Evolutionary conservation across 2,797 vertebrate species (phyloP).

Genomic region (Mormyrus proboscirostris): DNA sequence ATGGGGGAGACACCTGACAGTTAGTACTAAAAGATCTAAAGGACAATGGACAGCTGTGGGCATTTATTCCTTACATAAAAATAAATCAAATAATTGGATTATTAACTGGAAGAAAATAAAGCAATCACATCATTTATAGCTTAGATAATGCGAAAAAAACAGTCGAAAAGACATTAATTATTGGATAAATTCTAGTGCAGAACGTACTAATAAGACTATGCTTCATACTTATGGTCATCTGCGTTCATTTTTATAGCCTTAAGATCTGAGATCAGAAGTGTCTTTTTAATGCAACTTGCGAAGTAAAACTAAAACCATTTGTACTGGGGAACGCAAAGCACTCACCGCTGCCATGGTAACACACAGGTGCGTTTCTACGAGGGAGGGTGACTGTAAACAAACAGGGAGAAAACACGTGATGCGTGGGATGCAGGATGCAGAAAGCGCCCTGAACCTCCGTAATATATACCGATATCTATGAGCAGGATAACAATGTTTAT

Average conservation of each 20-base stretch:
- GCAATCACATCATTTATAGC: background rate
- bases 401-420: background rate
- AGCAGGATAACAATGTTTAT: background rate
- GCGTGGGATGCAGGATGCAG: background rate
- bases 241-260: background rate
- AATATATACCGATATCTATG: background rate
- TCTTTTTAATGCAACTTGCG: background rate
- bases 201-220: background rate
- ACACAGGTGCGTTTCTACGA: conserved; percentile 29
- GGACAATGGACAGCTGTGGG: background rate
- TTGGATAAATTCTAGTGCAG: background rate
- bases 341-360: conserved; percentile 69
- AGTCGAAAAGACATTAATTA: background rate
- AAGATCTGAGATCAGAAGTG: background rate
- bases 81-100: background rate
- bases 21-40: background rate
- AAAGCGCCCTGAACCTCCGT: background rate
- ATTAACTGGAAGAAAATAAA: too few relatives aligned
- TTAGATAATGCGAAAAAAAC: background rate
- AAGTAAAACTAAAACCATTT: background rate
- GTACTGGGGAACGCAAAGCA: conserved; percentile 11
- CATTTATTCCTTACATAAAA: background rate
- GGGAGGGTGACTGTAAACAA: conserved; percentile 39
- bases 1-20: background rate
- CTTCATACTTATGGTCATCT: background rate